These are phyloP conservation scores for Amphipoea oculea DNA, from an alignment of 2,888 invertebrate genomes.

Conservation along the genomic window DNA sequence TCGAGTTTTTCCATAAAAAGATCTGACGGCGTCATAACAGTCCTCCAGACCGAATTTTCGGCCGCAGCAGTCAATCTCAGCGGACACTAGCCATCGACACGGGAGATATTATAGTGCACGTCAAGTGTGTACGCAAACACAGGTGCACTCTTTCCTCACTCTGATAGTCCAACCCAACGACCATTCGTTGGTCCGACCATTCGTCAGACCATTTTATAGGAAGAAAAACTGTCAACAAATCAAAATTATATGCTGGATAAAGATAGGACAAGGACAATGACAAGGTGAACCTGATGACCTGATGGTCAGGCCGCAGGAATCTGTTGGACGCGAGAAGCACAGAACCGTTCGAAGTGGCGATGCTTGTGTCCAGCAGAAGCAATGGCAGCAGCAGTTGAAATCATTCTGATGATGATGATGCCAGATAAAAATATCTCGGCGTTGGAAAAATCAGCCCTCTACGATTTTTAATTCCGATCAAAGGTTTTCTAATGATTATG, in stretches of 20 bases:
- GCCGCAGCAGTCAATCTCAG: background rate
- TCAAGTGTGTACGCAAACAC: background rate
- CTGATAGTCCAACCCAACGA: background rate
- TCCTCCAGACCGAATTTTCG: background rate
- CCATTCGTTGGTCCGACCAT: background rate
- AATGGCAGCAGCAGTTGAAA: background rate
- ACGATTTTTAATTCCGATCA: background rate
- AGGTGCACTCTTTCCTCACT: background rate
- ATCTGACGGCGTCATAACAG: background rate
- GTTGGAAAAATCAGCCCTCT: background rate
- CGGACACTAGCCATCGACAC: background rate
- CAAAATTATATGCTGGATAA: background rate
- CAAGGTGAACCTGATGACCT: background rate
- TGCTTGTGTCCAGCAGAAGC: background rate
- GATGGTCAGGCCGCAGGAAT: background rate
- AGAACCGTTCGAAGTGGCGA: background rate
- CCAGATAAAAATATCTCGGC: background rate
- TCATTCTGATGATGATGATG: background rate
- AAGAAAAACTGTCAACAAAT: background rate
- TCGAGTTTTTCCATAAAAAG: background rate
- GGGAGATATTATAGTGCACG: background rate
- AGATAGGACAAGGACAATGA: background rate
- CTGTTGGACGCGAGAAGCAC: background rate
- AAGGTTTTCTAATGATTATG: slow-evolving; percentile 33
- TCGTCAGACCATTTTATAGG: background rate